These are phyloP conservation scores for Pollachius pollachius DNA, from an alignment of 2,113 vertebrate species.

Conservation along the genomic window DNA sequence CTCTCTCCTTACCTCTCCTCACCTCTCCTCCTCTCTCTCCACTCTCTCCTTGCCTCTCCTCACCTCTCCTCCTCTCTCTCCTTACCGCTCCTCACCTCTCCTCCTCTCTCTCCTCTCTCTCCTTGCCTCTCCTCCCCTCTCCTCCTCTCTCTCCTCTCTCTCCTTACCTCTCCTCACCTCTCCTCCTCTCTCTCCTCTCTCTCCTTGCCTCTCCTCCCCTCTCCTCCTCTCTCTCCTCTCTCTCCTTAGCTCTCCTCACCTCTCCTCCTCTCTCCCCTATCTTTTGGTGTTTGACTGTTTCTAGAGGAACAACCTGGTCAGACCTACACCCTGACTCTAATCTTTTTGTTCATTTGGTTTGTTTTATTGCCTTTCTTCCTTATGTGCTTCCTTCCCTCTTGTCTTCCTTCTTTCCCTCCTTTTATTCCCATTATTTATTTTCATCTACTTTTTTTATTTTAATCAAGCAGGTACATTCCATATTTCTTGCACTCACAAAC, in stretches of 20 bases:
- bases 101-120: neutral
- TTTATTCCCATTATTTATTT: neutral
- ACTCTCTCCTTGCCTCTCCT: neutral
- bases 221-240: neutral
- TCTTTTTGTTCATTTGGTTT: too few relatives aligned
- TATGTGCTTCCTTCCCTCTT: neutral
- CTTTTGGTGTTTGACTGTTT: too few relatives aligned
- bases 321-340: too few relatives aligned
- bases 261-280: neutral
- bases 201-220: neutral
- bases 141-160: neutral
- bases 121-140: neutral
- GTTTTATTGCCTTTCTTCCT: neutral
- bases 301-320: too few relatives aligned
- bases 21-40: constrained; percentile 16
- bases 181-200: neutral
- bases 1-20: constrained; percentile 9
- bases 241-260: neutral
- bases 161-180: neutral
- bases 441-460: neutral
- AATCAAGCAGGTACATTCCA: neutral
- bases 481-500: neutral
- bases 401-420: neutral
- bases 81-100: neutral
- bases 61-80: neutral